phyloP scores from a whole-genome alignment of 2,888 invertebrate genomes.

The Agrotis puta region DNA sequence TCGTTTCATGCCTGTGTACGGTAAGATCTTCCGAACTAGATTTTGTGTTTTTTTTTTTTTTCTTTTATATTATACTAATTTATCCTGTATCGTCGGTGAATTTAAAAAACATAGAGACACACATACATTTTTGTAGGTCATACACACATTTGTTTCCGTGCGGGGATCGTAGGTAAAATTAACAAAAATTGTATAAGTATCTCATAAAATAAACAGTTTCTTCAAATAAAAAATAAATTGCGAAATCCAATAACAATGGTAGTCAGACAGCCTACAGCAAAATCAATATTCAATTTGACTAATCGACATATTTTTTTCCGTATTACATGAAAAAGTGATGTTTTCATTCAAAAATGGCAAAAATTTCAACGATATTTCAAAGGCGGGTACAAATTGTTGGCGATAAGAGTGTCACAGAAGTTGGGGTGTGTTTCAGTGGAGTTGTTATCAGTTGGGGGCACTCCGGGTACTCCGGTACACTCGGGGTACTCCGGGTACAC shows the following conservation, averaged over 20 bases:
- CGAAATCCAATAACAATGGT: conserved; percentile 38
- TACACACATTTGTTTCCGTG: too few relatives aligned
- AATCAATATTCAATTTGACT: conserved; percentile 55
- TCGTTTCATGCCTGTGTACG: too few relatives aligned
- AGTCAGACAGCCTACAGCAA: conserved; percentile 23
- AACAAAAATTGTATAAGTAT: too few relatives aligned
- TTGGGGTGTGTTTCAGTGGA: conserved; percentile 84
- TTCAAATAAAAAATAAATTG: conserved; percentile 28
- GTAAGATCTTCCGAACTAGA: too few relatives aligned
- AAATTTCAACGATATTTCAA: conserved; percentile 84
- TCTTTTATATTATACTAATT: too few relatives aligned
- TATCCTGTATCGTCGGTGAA: too few relatives aligned
- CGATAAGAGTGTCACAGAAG: conserved; percentile 81
- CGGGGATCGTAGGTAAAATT: too few relatives aligned
- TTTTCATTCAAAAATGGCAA: conserved; percentile 78
- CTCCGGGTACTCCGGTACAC: conserved; percentile 54
- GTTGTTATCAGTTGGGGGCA: conserved; percentile 84
- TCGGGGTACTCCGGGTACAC: conserved; percentile 42
- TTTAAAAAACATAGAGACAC: too few relatives aligned
- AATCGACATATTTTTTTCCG: conserved; percentile 64
- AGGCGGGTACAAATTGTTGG: conserved; percentile 78
- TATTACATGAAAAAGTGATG: conserved; percentile 70
- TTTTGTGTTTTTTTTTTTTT: too few relatives aligned
- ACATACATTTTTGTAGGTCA: too few relatives aligned
- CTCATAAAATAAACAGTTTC: conserved; percentile 22